Percentiles rank a stretch among this genome's conserved stretches.
Evolutionary conservation across 2,797 vertebrate genomes (phyloP).

Genomic region (Sebastes reedi): DNA sequence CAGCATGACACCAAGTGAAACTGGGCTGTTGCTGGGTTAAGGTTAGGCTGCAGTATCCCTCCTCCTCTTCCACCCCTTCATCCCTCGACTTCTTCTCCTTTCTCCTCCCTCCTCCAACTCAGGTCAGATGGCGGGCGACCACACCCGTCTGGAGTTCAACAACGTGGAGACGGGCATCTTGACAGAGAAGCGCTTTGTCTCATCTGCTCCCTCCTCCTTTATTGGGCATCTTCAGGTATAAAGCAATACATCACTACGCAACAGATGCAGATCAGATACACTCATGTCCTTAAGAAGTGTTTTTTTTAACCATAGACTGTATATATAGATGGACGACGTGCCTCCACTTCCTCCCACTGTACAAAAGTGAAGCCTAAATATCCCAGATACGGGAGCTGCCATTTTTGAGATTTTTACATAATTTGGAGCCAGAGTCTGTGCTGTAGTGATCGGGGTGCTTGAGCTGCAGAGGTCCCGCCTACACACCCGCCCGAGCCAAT

Average conservation of each 20-base stretch:
- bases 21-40: not conserved
- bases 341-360: no score
- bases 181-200: slow-evolving; percentile 94
- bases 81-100: slow-evolving; percentile 6
- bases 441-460: no score
- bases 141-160: slow-evolving; percentile 97
- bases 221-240: slow-evolving; percentile 92
- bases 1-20: not conserved
- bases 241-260: not conserved
- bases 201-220: slow-evolving; percentile 92
- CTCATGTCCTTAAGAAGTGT: not conserved
- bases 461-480: no score
- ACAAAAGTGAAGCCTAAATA: no score
- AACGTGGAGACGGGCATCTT: slow-evolving; percentile 97
- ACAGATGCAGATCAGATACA: not conserved
- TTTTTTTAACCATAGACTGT: no score
- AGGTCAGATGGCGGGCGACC: slow-evolving; percentile 97
- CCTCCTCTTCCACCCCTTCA: slow-evolving; percentile 21
- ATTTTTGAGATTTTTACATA: no score
- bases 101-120: not conserved
- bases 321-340: no score
- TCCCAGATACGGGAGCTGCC: no score
- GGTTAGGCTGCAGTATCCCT: not conserved
- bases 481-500: rapidly evolving
- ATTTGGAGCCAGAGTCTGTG: no score